Conservation (phyloP, 2,113 vertebrate genomes). For the Coryphaenoides rupestris region DNA sequence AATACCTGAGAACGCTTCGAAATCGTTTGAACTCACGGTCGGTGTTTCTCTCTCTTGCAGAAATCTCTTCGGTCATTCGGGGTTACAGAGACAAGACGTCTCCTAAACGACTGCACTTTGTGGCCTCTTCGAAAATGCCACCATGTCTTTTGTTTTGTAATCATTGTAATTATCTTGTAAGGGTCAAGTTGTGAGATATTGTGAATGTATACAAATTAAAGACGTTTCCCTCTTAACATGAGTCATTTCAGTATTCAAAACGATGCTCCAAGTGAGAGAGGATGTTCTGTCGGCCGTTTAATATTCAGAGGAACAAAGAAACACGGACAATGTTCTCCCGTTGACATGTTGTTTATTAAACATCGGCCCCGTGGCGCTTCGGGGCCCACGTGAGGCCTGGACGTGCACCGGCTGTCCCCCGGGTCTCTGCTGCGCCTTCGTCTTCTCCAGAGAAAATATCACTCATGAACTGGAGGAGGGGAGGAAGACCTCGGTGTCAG, state of each 20-base stretch:
- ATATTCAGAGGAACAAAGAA: not conserved
- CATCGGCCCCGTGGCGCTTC: not conserved
- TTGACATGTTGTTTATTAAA: no score
- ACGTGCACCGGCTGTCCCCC: not conserved
- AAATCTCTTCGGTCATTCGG: conserved; percentile 58
- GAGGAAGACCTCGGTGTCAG: not conserved
- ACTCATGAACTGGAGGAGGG: conserved; percentile 33
- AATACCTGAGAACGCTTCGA: not conserved
- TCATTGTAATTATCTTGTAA: not conserved
- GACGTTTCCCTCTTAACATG: no score
- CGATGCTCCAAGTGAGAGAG: not conserved
- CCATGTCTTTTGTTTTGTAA: conserved; percentile 15
- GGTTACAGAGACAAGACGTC: conserved; percentile 58
- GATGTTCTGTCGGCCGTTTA: not conserved
- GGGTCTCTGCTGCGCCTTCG: conserved; percentile 6
- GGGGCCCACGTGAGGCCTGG: not conserved
- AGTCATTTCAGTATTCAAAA: not conserved
- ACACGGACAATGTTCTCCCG: not conserved
- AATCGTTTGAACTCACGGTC: not conserved
- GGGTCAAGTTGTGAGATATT: not conserved
- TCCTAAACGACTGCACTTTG: conserved; percentile 59
- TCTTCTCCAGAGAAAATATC: conserved; percentile 31
- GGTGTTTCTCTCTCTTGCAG: conserved; percentile 49
- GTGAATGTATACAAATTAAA: no score
- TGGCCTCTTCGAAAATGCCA: conserved; percentile 40